Evolutionary conservation across 2,888 invertebrate genomes (phyloP), one percentile per base, ranked within the genome.

Genomic region (Creontiades dilutus): DNA sequence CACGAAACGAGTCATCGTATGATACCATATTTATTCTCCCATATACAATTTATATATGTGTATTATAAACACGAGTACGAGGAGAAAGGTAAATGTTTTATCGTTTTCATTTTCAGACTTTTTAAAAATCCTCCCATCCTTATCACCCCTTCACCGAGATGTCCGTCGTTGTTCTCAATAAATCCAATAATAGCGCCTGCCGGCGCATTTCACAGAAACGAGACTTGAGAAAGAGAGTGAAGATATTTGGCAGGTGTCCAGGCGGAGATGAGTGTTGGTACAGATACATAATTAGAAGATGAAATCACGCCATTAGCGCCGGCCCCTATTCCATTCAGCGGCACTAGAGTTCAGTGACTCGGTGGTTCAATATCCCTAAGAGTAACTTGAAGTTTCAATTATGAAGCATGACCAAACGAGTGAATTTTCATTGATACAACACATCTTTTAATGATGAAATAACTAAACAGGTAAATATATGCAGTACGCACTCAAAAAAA

Each of bases 231-330:
- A 48, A 27, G 68, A 5, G 16, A 61, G 61, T 46, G 2, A 7
- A 82, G 48, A 52, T 82, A 37, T 85, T 85, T 85, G 85, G 85
- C 27, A 4, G 28, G 37, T 19, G 28, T 37, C 85, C 85, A 57
- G 28, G 28, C 14, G 11, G 14, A 47, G 37, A 57, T 46, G 85
- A 84, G 81, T n/a, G 68, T 23, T 4, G 85, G 68, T 61, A 61
- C 57, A 61, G 61, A 47, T 85, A 61, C 85, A 61, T 85, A 61
- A 85, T 85, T 85, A 85, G 85, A 85, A 85, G 28, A 85, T 85
- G 85, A 57, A 57, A 85, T 85, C 85, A 82, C 23, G n/a, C 85
- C 16, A 85, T 85, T 85, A 85, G 61, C 85, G 57, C 85, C 85
- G 46, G 28, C 5, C 37, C 37, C 19, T 23, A 13, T 16, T 55